Evolutionary conservation across 2,113 vertebrate genomes (phyloP), one percentile per base, ranked within the genome.

Genomic region (Macaca nemestrina): DNA sequence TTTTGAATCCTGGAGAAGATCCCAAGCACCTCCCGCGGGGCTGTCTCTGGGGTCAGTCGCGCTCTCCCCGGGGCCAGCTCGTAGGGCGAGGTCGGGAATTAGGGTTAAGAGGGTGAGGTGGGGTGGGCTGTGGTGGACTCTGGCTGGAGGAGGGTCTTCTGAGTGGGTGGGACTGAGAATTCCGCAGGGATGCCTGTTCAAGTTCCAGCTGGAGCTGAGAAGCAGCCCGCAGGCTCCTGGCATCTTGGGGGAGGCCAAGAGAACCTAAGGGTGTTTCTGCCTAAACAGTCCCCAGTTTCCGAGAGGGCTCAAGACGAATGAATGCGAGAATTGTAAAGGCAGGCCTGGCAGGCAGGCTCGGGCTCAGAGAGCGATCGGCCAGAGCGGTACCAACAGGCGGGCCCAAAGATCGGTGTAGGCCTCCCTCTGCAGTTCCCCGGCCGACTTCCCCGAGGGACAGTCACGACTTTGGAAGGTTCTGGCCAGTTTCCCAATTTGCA

Each of bases 381-480:
- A 5, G 6, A 35, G 17, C 1, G 27, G 13, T 45, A 40, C 45
- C 68, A 18, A 3, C 5, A 59, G 12, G 38, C 18, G 2, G 3
- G 8, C 48, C 10, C 16, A 55, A 25, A 32, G 30, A 30, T 88
- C 13, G 0, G 16, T 6, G 40, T 23, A 70, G 52, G 64, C 75
- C 68, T 35, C 16, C 30, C 57, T 48, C 72, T 38, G 30, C 22
- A 1, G 68, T 13, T 59, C 79, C 45, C 22, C 52, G 38, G 35
- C 76, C 6, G 30, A 72, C 94, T 76, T 81, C 52, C 48, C 43
- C 30, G 2, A 35, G 38, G 18, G 35, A 67, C 1, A 91, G 96
- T 97, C 98, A 96, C 96, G 92, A 98, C 96, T 93, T 55, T 0
- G 8, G 79, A 83, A 86, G 75, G 22, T 76, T 83, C 78, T 35